These are phyloP conservation scores for Cecidostiba fungosa DNA, from an alignment of 2,888 invertebrate species.

Conservation along the genomic window DNA sequence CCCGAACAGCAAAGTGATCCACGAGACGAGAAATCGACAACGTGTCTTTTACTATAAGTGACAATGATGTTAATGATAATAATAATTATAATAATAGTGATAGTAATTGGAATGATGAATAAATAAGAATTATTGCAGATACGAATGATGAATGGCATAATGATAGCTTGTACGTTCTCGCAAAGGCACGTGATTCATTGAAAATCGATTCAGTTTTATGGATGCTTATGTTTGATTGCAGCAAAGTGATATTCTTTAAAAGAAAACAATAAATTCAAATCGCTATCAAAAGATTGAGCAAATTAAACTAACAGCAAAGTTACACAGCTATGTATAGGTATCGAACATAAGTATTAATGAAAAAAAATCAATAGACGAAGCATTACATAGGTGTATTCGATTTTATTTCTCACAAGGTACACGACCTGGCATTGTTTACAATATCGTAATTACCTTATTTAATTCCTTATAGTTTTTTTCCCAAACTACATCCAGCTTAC, in stretches of 20 bases:
- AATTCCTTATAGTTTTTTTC: conserved; percentile 70
- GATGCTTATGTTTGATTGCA: neutral
- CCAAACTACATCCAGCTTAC: conserved; percentile 33
- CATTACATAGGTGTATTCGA: conserved; percentile 65
- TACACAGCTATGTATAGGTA: neutral
- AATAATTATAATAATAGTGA: neutral
- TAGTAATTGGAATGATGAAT: neutral
- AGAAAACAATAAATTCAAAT: no score
- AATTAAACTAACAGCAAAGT: conserved; percentile 7
- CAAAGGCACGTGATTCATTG: neutral
- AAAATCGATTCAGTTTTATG: neutral
- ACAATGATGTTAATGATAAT: neutral
- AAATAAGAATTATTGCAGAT: neutral
- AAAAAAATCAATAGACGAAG: conserved; percentile 12
- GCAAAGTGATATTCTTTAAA: neutral
- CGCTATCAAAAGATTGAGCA: neutral
- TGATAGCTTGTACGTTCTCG: neutral
- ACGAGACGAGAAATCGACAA: neutral
- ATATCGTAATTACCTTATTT: conserved; percentile 76
- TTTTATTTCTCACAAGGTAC: conserved; percentile 78
- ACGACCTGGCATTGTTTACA: conserved; percentile 77
- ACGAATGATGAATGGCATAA: neutral
- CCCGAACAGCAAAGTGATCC: neutral
- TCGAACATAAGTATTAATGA: neutral
- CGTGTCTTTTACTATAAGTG: neutral